Evolutionary conservation across 2,888 invertebrate genomes (phyloP).

Genomic region (Euclidia mi): DNA sequence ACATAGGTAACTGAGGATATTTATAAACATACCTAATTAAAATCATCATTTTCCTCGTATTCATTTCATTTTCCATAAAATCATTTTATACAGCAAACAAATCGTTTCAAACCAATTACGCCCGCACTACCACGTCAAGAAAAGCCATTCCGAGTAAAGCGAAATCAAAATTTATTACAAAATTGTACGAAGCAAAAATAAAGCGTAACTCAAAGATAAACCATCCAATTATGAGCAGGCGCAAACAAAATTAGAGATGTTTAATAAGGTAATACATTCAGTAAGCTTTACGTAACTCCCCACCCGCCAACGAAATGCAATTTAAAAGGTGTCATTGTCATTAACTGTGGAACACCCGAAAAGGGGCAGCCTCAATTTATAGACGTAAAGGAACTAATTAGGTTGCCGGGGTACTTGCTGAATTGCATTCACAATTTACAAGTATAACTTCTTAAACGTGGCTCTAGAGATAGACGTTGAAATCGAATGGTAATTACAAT

Average conservation of each 20-base stretch:
- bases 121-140: no score
- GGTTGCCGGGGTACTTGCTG: constrained; percentile 9
- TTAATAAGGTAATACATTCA: constrained; percentile 54
- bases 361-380: constrained; percentile 45
- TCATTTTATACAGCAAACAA: no score
- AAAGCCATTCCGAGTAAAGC: neutral
- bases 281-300: constrained; percentile 45
- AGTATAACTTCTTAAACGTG: neutral
- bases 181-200: constrained; percentile 33
- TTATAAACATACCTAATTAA: no score
- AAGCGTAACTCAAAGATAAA: constrained; percentile 34
- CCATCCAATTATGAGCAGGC: constrained; percentile 41
- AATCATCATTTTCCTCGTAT: no score
- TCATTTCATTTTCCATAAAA: no score
- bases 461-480: neutral
- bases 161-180: constrained; percentile 32
- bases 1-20: no score
- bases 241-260: constrained; percentile 46
- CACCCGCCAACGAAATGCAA: constrained; percentile 56
- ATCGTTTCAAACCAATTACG: no score
- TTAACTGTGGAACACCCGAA: constrained; percentile 50
- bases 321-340: constrained; percentile 64
- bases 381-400: constrained; percentile 31
- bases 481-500: no score
- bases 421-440: constrained; percentile 38